Percentiles rank a stretch among this genome's conserved stretches.
These are phyloP conservation scores for Drosophila koepferae DNA, from an alignment of 2,888 invertebrate genomes.

Conservation along the genomic window DNA sequence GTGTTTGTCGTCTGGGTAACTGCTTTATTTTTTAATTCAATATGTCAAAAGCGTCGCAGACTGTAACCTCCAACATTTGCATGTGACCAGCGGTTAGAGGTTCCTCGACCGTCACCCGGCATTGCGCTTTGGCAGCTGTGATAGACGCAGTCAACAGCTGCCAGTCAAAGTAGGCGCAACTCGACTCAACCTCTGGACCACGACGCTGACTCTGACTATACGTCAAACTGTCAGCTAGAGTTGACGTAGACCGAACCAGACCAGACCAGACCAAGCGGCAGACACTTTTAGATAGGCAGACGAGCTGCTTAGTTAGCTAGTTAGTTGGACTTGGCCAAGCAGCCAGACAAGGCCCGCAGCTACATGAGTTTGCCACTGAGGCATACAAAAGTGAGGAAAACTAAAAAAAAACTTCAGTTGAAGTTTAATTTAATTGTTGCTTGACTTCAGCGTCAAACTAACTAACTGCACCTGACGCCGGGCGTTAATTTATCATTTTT, in stretches of 20 bases:
- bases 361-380: constrained; percentile 11
- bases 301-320: constrained; percentile 53
- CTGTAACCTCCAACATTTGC: constrained; percentile 4
- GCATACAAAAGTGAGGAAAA: constrained; percentile 10
- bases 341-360: constrained; percentile 44
- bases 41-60: constrained; percentile 49
- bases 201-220: constrained; percentile 9
- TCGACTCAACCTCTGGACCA: constrained; percentile 10
- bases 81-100: background rate
- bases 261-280: constrained; percentile 5
- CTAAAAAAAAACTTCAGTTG: constrained; percentile 13
- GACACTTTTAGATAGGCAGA: constrained; percentile 27
- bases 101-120: background rate
- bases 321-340: constrained; percentile 47
- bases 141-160: constrained; percentile 66
- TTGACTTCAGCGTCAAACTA: background rate
- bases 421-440: constrained; percentile 34
- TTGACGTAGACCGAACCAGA: background rate
- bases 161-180: constrained; percentile 60
- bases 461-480: background rate
- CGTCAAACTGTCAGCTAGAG: constrained; percentile 28
- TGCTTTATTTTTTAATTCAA: constrained; percentile 60
- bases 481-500: background rate
- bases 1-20: constrained; percentile 25
- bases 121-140: constrained; percentile 36